Evolutionary conservation across 2,113 vertebrate species (phyloP), one percentile per base, ranked within the genome.

Genomic region (Platichthys stellatus): DNA sequence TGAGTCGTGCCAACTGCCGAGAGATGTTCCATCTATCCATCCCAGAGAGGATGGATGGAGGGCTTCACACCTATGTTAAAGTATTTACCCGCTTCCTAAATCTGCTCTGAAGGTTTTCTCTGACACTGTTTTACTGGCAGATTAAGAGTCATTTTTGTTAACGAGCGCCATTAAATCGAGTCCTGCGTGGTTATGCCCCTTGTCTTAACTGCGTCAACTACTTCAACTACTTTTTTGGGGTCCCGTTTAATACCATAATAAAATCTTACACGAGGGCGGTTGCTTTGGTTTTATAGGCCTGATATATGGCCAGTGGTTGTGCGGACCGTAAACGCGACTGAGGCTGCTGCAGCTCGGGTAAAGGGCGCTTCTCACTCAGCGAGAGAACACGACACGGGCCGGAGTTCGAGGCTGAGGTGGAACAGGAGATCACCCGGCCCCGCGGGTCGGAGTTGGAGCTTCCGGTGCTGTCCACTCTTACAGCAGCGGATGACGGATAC

Each of bases 211-310:
- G 91, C 85, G 85, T 79, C 90, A 94, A 92, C 84, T 91, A 87
- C 90, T 90, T 85, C 61, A 90, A 93, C 94, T 93, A 84, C 86
- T 95, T 93, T 93, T 82, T 86, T 83, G 81, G 91, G 86, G 75
- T 74, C 85, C 85, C 80, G 63, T 92, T 92, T 92, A 94, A 95
- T 91, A 95, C 93, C 95, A 93, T 92, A 90, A 95, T 94, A 95
- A 95, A 95, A 95, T 88, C 90, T 85, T 92, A 90, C 91, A 95
- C 92, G 88, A 94, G 92, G 83, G 90, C 92, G 89, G 83, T 90
- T 95, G 86, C 91, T 94, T 93, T 92, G 85, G 84, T 94, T 95
- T 96, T 96, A 96, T 95, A 92, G 94, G 87, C 88, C 84, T 94
- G 92, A 95, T 95, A 96, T 95, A 95, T 92, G 92, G 93, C 94